Base-by-base conservation (phyloP, 2,797 vertebrate genomes). In the Cetoscarus ocellatus region DNA sequence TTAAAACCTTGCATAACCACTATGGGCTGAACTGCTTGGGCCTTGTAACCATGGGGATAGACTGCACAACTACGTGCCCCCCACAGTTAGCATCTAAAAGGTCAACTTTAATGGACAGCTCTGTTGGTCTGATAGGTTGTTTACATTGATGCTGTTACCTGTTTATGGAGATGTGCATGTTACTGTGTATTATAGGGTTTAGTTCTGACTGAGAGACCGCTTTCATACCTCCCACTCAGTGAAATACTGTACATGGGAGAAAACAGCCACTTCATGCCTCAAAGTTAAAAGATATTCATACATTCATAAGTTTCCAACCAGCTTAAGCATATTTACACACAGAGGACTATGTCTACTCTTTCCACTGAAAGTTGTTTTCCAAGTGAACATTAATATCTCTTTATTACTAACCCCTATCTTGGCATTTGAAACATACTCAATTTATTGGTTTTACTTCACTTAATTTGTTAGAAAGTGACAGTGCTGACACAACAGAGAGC, bases 91-190 rank as follows among this genome's bases (percentile, higher is more conserved):
- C 71, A 67, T 80, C 44, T 17, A 54, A 88, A 89, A 91, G 90
- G 90, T 88, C 86, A 88, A 61, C 62, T 77, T 86, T 88, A 90
- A 90, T 90, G 79, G 82, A 78, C 56, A 15, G 19, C 61, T 59
- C 61, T 63, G 63, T 69, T 62, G 52, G 43, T 75, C 57, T 47
- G 60, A 47, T 19, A 44, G 65, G 60, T 79, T 79, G 73, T 89
- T 81, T 86, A 74, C 67, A 59, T 77, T 14, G 55, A 36, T 55
- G 18, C 36, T 13, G 42, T 27, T 61, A n/a, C 4, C 5, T 54
- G 72, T 85, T 80, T 82, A 50, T 43, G 38, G 40, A 61, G 70
- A 60, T 69, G 27, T 60, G 6, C 27, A 50, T 56, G 66, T 36
- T 67, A 72, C 43, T 67, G 49, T 49, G 55, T 38, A 44, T 36